Evolutionary conservation across 2,797 vertebrate genomes (phyloP), one percentile per base, ranked within the genome.

Genomic region (Microctenopoma lineatum): DNA sequence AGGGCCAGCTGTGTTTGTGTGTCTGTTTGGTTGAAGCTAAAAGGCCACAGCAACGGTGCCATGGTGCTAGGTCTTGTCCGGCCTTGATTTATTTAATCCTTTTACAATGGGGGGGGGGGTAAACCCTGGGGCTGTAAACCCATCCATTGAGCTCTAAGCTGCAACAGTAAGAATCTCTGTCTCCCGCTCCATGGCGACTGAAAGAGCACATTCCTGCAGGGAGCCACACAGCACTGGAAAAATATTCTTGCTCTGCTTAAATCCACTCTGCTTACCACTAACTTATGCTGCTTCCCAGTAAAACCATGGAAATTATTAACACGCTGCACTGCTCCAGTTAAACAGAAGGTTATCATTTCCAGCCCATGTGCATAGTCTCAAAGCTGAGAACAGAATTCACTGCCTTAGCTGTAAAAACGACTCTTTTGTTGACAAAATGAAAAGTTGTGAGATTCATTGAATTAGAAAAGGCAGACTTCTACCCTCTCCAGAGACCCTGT

Each of bases 1-100:
- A 66, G 45, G 83, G 70, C 76, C 82, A 84, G 81, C 74, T 84
- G 80, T 85, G 84, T 90, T 85, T 88, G 77, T 84, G 80, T 47
- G 70, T 84, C 77, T 85, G 80, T 92, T 85, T 85, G 83, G 77
- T 85, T n/a, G 73, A 61, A 54, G 69, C 75, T 87, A 82, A 67
- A 89, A 69, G 87, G 76, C 75, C 44, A 18, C 75, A 46, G 79
- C 70, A 64, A 77, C 79, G 81, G 79, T 68, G 62, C 83, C 29
- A 47, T 61, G 67, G 70, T 55, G 63, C 86, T 66, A 50, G 85
- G 77, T 85, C 90, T 86, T 55, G 39, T 80, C 84, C 70, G n/a
- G 84, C 79, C 87, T 86, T 93, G 90, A 92, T 94, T 93, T 92
- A 93, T 92, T 90, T 90, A 89, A 90, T 87, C 87, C 87, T 83